phyloP scores from a whole-genome alignment of 2,797 vertebrate species.

The Channa striata region DNA sequence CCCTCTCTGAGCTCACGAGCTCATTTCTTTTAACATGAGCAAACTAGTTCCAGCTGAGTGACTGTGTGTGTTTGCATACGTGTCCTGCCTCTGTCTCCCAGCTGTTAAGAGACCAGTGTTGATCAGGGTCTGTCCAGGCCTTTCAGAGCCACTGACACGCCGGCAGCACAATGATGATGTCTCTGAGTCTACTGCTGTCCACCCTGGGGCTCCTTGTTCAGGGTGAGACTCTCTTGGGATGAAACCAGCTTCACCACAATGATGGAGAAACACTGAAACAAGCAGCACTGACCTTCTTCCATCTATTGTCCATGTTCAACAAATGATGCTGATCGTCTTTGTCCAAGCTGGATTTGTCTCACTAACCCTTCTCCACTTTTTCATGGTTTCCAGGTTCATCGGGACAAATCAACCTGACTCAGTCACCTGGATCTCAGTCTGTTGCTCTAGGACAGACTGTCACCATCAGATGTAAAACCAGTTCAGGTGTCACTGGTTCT shows the following conservation, averaged over 20 bases:
- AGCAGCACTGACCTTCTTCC: slow-evolving; percentile 9
- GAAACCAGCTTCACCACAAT: neutral
- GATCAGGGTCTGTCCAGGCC: slow-evolving; percentile 32
- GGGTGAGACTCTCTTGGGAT: slow-evolving; percentile 3
- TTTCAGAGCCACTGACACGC: slow-evolving; percentile 35
- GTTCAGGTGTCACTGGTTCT: too few species aligned
- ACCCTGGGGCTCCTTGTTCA: slow-evolving; percentile 36
- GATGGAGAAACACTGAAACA: slow-evolving; percentile 26
- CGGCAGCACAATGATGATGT: slow-evolving; percentile 46
- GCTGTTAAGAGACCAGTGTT: slow-evolving; percentile 29
- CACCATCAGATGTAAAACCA: neutral
- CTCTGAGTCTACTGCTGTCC: slow-evolving; percentile 42
- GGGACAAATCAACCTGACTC: too few species aligned
- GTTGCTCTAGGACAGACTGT: too few species aligned
- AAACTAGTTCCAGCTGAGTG: too few species aligned
- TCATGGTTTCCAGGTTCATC: too few species aligned
- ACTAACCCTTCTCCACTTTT: too few species aligned
- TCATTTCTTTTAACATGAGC: too few species aligned
- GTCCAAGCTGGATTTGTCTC: too few species aligned
- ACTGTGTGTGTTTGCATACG: slow-evolving; percentile 25
- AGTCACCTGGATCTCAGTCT: too few species aligned
- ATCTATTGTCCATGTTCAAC: slow-evolving; percentile 9
- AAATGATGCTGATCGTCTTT: neutral
- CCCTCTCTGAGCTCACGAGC: too few species aligned
- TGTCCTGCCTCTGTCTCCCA: slow-evolving; percentile 34